Evolutionary conservation across 1,140 invertebrate species (phyloP), one percentile per base, ranked within the genome.

Genomic region (Muscidifurax raptorellus): DNA sequence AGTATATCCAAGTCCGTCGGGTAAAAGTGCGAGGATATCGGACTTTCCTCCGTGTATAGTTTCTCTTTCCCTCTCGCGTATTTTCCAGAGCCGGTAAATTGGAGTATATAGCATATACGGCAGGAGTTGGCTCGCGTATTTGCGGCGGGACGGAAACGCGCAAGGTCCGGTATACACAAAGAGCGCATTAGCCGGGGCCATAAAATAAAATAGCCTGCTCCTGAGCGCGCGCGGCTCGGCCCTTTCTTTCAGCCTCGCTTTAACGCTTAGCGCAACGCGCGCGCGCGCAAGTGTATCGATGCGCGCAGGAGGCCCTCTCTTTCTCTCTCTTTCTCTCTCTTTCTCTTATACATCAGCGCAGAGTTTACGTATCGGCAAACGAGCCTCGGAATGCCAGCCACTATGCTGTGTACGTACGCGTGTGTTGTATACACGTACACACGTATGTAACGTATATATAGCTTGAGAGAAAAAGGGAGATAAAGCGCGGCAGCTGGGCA

Each of bases 181-280:
- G 91, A 91, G 91, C 90, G 90, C 92, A 92, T 92, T 92, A 92
- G 91, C 92, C 88, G 86, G 86, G 89, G 90, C 87, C 90, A 90
- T 92, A 92, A 92, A 92, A 91, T 92, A 92, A 92, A 92, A 92
- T 92, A 90, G 89, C 90, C 88, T 59, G 52, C 52, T 59, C 52
- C 52, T 59, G 22, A 1, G 7, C 13, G 7, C 83, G n/a, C 25
- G 40, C 76, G 74, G 0, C 72, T 78, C 76, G 28, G 52, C 52
- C 59, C 64, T 66, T 32, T 67, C 77, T 67, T 30, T 75, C 72
- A 9, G 32, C n/a, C 22, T 64, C 64, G 32, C 36, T 83, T 75
- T 47, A 36, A 76, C 40, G 40, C 75, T 9, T n/a, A 4, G 7
- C 27, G 44, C 75, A 13, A n/a, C 32, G 72, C 30, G 27, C 52